Conservation (phyloP, 2,113 vertebrate genomes). For the Speoplatyrhinus poulsoni region DNA sequence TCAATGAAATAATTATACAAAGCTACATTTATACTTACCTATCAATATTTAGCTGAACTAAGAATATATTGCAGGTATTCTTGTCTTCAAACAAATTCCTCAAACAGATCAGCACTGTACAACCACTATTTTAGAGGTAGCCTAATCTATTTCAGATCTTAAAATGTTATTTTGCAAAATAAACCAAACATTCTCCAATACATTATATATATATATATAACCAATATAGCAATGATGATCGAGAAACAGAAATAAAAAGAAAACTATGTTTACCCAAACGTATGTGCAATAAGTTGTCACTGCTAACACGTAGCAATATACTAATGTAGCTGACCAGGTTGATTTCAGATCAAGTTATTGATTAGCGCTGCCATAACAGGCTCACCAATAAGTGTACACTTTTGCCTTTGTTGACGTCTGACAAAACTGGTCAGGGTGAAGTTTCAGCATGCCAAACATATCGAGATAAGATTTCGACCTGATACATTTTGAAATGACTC, state of each 20-base stretch:
- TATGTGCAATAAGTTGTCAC: not conserved
- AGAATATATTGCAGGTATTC: conserved; percentile 4
- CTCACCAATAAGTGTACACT: conserved; percentile 21
- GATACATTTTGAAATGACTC: not conserved
- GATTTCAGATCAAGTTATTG: not conserved
- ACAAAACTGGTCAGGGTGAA: not conserved
- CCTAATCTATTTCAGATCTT: conserved; percentile 30
- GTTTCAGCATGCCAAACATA: not conserved
- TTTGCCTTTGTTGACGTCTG: conserved; percentile 10
- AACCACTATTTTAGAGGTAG: conserved; percentile 21
- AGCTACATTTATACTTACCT: not conserved
- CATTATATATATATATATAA: no score
- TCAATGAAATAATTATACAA: not conserved
- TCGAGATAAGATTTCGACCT: not conserved
- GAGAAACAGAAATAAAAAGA: not conserved
- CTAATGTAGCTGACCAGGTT: not conserved
- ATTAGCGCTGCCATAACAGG: conserved; percentile 2
- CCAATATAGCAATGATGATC: conserved; percentile 18
- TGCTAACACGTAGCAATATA: not conserved
- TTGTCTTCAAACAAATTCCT: not conserved
- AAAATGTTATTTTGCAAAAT: conserved; percentile 3
- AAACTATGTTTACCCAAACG: not conserved
- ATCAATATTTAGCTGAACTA: not conserved
- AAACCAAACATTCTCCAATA: no score
- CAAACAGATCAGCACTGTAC: conserved; percentile 5